These are phyloP conservation scores for Scolopax mira DNA, from an alignment of 2,113 vertebrate species.

Conservation along the genomic window DNA sequence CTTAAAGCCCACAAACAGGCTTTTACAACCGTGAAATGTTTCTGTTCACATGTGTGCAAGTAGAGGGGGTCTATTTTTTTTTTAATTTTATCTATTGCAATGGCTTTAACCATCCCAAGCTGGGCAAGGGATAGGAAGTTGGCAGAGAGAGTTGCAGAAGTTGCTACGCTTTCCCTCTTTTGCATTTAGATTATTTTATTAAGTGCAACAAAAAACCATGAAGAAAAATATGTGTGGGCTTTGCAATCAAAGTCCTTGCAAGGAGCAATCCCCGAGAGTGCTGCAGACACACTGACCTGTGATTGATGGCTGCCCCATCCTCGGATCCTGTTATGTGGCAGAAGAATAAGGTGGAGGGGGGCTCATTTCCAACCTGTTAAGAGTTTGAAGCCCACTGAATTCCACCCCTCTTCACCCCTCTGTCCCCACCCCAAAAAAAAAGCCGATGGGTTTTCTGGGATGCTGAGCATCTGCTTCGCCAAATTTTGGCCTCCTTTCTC, in stretches of 20 bases:
- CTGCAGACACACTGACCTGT: background rate
- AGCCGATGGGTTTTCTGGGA: background rate
- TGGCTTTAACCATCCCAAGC: background rate
- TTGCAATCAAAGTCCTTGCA: background rate
- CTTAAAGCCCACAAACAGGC: background rate
- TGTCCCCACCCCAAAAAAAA: background rate
- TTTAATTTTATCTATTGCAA: background rate
- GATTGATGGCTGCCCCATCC: background rate
- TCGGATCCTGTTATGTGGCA: background rate
- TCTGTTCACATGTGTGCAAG: background rate
- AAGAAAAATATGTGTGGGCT: slow-evolving; percentile 6
- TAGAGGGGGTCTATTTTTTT: background rate
- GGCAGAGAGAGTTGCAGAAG: background rate
- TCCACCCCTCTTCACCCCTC: background rate
- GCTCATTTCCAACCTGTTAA: background rate
- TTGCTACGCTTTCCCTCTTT: background rate
- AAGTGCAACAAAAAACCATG: background rate
- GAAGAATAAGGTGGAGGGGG: background rate
- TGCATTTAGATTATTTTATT: slow-evolving; percentile 12
- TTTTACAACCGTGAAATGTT: background rate
- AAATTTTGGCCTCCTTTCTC: background rate
- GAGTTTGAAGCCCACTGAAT: background rate
- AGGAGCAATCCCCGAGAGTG: background rate
- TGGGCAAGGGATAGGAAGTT: background rate
- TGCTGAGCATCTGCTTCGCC: background rate